phyloP scores from a whole-genome alignment of 2,113 vertebrate genomes.

The Vidua macroura region DNA sequence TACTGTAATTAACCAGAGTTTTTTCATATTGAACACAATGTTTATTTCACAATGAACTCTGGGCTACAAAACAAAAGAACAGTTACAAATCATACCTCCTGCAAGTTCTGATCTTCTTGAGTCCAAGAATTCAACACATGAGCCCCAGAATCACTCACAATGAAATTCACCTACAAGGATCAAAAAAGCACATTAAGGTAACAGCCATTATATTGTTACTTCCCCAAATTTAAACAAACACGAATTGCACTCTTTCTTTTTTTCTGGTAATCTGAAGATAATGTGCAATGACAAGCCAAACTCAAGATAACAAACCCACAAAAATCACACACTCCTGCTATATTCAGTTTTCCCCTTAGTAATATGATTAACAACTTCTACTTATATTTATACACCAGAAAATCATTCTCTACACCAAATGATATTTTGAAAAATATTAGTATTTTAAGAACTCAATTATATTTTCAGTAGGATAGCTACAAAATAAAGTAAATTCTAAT shows the following conservation, averaged over 20 bases:
- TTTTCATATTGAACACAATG: background rate
- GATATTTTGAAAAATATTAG: background rate
- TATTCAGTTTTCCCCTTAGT: background rate
- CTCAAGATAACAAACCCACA: background rate
- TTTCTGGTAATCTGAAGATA: background rate
- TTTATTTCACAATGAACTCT: background rate
- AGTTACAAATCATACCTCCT: conserved; percentile 81
- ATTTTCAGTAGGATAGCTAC: background rate
- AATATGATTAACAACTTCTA: background rate
- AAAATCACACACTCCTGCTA: background rate
- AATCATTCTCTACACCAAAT: background rate
- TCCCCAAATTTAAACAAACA: background rate
- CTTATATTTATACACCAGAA: background rate
- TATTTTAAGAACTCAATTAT: background rate
- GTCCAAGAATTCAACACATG: conserved; percentile 96
- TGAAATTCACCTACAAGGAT: conserved; percentile 87
- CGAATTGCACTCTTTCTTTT: background rate
- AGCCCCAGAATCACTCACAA: conserved; percentile 96
- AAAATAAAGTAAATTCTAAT: background rate
- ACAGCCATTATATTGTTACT: background rate
- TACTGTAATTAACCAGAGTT: background rate
- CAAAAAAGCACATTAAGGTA: background rate
- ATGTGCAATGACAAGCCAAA: background rate
- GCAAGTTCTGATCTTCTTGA: conserved; percentile 92
- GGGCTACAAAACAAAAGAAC: background rate